Conservation (phyloP, 2,888 invertebrate genomes). For the Euphydryas editha region DNA sequence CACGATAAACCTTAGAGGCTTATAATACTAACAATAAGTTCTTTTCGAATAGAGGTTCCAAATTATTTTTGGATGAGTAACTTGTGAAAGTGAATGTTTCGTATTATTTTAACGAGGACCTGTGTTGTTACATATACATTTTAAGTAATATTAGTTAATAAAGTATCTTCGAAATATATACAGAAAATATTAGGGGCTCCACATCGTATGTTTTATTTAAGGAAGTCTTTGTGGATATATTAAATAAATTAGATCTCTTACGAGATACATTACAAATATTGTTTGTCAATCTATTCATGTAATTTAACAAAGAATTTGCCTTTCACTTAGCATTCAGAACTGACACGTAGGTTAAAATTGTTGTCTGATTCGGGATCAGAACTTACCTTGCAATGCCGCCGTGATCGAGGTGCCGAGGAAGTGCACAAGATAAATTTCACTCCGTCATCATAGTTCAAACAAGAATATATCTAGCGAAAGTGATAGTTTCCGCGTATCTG, state of each 20-base stretch:
- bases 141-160: not conserved
- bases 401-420: slow-evolving; percentile 53
- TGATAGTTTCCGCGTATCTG: slow-evolving; percentile 61
- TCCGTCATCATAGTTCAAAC: slow-evolving; percentile 61
- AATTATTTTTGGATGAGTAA: slow-evolving; percentile 15
- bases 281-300: slow-evolving; percentile 60
- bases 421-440: slow-evolving; percentile 64
- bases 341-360: slow-evolving; percentile 79
- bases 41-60: not conserved
- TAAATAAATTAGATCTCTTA: slow-evolving; percentile 31
- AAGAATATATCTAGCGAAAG: slow-evolving; percentile 63
- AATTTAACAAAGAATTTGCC: slow-evolving; percentile 78
- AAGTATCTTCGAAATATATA: not conserved
- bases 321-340: slow-evolving; percentile 78
- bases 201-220: not conserved
- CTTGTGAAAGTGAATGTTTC: slow-evolving; percentile 19
- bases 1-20: not conserved
- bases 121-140: not conserved
- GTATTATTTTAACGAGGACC: slow-evolving; percentile 2
- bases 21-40: not conserved
- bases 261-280: slow-evolving; percentile 50
- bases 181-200: not conserved
- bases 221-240: not conserved
- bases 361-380: slow-evolving; percentile 58
- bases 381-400: slow-evolving; percentile 64